These are phyloP conservation scores for Sternotherus odoratus DNA, from an alignment of 2,797 vertebrate genomes.

Conservation along the genomic window DNA sequence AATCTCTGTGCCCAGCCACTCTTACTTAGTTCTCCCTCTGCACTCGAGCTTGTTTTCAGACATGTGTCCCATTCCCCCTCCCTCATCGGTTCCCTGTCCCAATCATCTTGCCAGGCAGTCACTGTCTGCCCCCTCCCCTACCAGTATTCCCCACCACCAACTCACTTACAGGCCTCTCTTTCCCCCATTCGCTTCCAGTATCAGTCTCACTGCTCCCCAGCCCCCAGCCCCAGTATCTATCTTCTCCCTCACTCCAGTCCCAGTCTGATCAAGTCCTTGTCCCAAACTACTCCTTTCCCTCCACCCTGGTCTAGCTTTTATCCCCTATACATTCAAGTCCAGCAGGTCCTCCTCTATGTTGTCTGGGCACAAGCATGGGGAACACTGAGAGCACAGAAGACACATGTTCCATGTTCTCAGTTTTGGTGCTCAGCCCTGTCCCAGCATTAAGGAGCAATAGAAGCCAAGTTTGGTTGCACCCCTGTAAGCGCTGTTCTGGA, in stretches of 20 bases:
- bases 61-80: not conserved
- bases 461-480: not conserved
- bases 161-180: not conserved
- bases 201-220: not conserved
- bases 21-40: too few species aligned
- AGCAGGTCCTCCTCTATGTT: not conserved
- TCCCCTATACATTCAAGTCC: not conserved
- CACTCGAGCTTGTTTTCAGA: not conserved
- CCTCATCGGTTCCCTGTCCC: not conserved
- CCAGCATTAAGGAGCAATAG: not conserved
- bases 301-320: not conserved
- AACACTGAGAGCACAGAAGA: not conserved
- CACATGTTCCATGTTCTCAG: not conserved
- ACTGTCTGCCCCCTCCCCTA: not conserved
- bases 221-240: not conserved
- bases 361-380: not conserved
- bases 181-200: not conserved
- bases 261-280: not conserved
- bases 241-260: not conserved
- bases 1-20: too few species aligned
- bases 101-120: not conserved
- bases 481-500: not conserved
- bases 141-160: not conserved
- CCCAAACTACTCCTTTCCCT: not conserved
- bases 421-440: too few species aligned